phyloP scores from a whole-genome alignment of 2,888 invertebrate species.

The Chaetogeoica ovagalla region DNA sequence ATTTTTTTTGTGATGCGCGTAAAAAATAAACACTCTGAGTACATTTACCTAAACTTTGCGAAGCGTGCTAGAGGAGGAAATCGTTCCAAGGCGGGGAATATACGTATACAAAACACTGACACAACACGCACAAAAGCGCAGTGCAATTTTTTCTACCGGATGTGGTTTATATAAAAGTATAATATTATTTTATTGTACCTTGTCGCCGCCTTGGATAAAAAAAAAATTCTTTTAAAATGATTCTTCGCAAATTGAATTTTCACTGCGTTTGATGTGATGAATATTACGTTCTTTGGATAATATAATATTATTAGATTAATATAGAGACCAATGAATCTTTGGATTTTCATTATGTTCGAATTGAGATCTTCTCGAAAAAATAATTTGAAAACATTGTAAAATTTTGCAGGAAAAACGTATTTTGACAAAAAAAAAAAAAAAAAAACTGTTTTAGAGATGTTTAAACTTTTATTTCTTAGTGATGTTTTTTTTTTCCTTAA shows the following conservation, averaged over 20 bases:
- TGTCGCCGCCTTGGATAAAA: no score
- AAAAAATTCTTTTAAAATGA: no score
- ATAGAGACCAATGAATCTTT: conserved; percentile 53
- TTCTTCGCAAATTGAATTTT: no score
- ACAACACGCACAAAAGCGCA: no score
- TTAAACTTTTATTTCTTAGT: conserved; percentile 9
- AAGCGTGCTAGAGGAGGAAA: no score
- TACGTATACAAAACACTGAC: no score
- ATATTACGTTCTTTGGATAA: conserved; percentile 21
- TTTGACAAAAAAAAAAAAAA: conserved; percentile 18
- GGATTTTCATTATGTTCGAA: conserved; percentile 36
- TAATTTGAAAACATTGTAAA: conserved; percentile 1
- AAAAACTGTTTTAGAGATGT: not conserved
- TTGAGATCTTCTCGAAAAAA: conserved; percentile 51
- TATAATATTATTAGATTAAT: conserved; percentile 31
- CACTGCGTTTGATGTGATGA: no score
- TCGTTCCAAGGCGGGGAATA: no score
- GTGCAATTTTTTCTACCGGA: no score
- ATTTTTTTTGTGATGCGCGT: conserved; percentile 28
- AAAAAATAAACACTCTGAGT: not conserved
- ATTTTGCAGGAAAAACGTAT: not conserved
- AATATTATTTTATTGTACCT: no score
- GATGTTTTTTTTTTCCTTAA: conserved; percentile 19
- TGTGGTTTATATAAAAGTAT: no score
- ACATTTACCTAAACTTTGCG: not conserved